phyloP scores from a whole-genome alignment of 2,888 invertebrate species.

The Lamellibrachia columna region DNA sequence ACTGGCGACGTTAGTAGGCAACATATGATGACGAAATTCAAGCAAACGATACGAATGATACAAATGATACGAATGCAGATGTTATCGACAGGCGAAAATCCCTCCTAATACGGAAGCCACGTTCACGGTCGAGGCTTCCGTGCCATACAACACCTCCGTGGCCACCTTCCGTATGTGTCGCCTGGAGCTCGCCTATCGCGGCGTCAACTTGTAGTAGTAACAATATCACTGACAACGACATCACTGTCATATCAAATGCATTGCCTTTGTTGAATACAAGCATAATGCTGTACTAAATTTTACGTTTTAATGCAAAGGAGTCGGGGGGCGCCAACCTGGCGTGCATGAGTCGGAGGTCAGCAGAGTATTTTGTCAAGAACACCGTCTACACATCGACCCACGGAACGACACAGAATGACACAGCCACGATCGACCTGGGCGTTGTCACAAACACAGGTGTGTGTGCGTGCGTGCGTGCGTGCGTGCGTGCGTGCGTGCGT shows the following conservation, averaged over 20 bases:
- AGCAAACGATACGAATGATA: too few species aligned
- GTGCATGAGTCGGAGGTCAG: not conserved
- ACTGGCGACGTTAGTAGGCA: too few species aligned
- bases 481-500: too few species aligned
- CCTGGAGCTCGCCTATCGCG: constrained; percentile 14
- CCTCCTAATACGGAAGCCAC: constrained; percentile 30
- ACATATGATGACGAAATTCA: too few species aligned
- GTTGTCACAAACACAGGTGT: constrained; percentile 56
- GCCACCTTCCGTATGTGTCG: constrained; percentile 42
- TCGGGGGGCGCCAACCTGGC: not conserved
- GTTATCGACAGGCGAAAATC: not conserved
- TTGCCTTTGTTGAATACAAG: not conserved
- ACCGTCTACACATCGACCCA: constrained; percentile 37
- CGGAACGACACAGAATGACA: constrained; percentile 47
- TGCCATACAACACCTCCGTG: constrained; percentile 39
- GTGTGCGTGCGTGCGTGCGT: not conserved
- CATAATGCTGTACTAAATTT: not conserved
- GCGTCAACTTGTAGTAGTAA: constrained; percentile 41
- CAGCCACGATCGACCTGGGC: constrained; percentile 47
- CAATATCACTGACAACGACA: too few species aligned
- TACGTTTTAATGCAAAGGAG: not conserved
- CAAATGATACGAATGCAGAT: too few species aligned
- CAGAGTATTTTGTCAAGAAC: not conserved
- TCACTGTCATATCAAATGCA: not conserved
- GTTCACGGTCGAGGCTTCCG: constrained; percentile 45